Evolutionary conservation across 2,888 invertebrate species (phyloP).

Genomic region (Mythimna vitellina): DNA sequence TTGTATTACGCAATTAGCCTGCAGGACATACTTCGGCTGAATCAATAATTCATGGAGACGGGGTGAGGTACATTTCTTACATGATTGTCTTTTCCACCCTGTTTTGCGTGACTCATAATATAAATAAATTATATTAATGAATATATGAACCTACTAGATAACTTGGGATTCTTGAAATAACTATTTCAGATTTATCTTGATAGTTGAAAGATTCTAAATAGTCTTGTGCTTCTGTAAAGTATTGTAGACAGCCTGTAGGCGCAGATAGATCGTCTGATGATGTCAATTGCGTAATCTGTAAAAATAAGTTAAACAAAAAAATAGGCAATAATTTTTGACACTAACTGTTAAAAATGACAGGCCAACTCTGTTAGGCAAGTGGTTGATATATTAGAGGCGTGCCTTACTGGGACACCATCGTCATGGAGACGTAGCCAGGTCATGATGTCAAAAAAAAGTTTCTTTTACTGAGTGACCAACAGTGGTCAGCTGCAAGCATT

Average conservation of each 20-base stretch:
- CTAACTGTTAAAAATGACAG: too few relatives aligned
- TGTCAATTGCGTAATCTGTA: conserved; percentile 84
- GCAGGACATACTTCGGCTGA: too few relatives aligned
- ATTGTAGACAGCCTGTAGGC: conserved; percentile 92
- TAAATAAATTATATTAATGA: neutral
- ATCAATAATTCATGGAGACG: neutral
- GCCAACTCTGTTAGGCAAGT: too few relatives aligned
- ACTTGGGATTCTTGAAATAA: conserved; percentile 88
- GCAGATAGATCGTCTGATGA: conserved; percentile 79
- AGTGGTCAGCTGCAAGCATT: too few relatives aligned
- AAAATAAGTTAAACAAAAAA: neutral
- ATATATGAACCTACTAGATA: conserved; percentile 90
- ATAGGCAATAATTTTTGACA: too few relatives aligned
- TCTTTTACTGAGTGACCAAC: too few relatives aligned
- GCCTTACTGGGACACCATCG: too few relatives aligned
- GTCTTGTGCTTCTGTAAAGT: conserved; percentile 91
- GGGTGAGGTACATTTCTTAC: neutral
- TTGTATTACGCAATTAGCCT: too few relatives aligned
- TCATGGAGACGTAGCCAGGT: too few relatives aligned
- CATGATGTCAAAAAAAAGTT: too few relatives aligned
- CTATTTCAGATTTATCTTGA: conserved; percentile 89
- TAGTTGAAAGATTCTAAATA: conserved; percentile 94
- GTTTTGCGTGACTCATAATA: neutral
- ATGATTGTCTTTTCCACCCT: neutral
- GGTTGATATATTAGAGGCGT: too few relatives aligned